These are phyloP conservation scores for Lasioglossum malachurum DNA, from an alignment of 2,888 invertebrate genomes.

Conservation along the genomic window DNA sequence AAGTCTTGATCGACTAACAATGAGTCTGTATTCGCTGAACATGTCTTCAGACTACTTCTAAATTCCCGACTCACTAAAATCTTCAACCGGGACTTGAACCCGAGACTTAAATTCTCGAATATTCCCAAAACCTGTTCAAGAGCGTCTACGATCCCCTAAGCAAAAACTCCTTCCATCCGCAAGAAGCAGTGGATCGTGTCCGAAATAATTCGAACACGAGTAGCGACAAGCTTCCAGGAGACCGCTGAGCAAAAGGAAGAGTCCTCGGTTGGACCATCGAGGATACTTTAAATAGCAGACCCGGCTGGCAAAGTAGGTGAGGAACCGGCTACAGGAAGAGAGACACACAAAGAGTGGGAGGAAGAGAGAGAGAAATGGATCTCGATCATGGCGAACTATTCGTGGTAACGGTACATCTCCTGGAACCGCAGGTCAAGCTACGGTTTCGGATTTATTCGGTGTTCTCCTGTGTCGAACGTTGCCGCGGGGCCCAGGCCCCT, in stretches of 20 bases:
- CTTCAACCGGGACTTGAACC: not conserved
- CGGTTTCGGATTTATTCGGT: slow-evolving; percentile 46
- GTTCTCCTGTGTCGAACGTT: slow-evolving; percentile 43
- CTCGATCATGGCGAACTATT: slow-evolving; percentile 68
- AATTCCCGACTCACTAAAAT: not conserved
- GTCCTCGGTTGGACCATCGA: slow-evolving; percentile 34
- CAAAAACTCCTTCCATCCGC: not conserved
- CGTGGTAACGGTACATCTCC: slow-evolving; percentile 65
- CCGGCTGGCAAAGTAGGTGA: slow-evolving; percentile 54
- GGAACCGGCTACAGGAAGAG: slow-evolving; percentile 3
- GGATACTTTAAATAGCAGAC: slow-evolving; percentile 31
- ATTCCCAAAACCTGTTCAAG: not conserved
- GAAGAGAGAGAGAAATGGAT: not conserved
- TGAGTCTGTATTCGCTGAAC: not conserved
- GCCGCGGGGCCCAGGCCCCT: slow-evolving; percentile 16
- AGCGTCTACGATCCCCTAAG: not conserved
- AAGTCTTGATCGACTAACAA: not conserved
- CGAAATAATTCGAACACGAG: not conserved
- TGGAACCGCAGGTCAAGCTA: slow-evolving; percentile 44
- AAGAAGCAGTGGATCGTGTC: not conserved
- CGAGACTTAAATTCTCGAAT: not conserved
- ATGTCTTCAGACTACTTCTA: not conserved
- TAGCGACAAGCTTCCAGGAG: not conserved
- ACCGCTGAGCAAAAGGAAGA: not conserved
- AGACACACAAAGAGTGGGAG: slow-evolving; percentile 42